Evolutionary conservation across 2,113 vertebrate species (phyloP).

Genomic region (Beaufortia kweichowensis): DNA sequence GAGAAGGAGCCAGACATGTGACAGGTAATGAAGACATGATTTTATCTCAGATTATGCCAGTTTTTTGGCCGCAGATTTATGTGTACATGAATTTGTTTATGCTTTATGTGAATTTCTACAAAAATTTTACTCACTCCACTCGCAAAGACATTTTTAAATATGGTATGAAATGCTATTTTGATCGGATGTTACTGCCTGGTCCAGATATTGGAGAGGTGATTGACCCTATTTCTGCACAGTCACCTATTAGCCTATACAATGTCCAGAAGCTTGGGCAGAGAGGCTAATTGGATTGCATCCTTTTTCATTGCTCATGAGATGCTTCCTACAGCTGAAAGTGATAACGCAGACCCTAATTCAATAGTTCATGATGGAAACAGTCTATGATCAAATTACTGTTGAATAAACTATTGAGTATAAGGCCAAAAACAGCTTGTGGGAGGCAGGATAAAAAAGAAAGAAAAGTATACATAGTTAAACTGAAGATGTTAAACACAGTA

Average conservation of each 20-base stretch:
- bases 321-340: constrained; percentile 34
- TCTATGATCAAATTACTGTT: constrained; percentile 32
- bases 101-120: neutral
- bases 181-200: neutral
- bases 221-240: neutral
- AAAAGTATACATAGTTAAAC: neutral
- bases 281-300: neutral
- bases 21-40: neutral
- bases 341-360: constrained; percentile 33
- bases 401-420: constrained; percentile 38
- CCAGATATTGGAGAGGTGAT: too few species aligned
- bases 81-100: neutral
- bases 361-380: constrained; percentile 40
- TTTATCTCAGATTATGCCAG: neutral
- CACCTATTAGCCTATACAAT: neutral
- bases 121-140: too few species aligned
- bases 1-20: neutral
- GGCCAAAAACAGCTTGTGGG: constrained; percentile 1
- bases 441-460: neutral
- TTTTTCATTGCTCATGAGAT: constrained; percentile 21
- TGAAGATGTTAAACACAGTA: neutral
- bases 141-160: too few species aligned
- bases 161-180: too few species aligned
- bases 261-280: neutral
- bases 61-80: neutral